phyloP scores from a whole-genome alignment of 2,888 invertebrate genomes.

The Phyto melanocephala region DNA sequence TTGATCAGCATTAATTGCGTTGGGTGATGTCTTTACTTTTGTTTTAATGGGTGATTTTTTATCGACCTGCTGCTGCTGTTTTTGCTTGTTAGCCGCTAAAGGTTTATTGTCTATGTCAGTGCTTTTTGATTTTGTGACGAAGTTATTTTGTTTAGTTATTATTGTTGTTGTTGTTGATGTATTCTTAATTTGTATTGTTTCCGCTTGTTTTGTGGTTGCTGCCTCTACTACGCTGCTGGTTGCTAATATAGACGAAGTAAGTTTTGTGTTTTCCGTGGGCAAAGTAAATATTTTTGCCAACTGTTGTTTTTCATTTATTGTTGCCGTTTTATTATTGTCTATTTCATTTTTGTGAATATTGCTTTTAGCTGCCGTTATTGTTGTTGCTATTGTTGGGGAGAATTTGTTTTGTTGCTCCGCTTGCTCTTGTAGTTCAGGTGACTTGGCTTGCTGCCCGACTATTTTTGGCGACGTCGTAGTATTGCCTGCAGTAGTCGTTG shows the following conservation, averaged over 20 bases:
- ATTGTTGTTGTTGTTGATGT: conserved; percentile 2
- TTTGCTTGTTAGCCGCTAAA: conserved; percentile 29
- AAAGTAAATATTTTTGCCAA: conserved; percentile 60
- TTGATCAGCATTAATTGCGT: conserved; percentile 75
- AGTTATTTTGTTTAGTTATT: conserved; percentile 33
- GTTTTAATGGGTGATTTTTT: conserved; percentile 38
- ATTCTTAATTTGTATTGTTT: conserved; percentile 34
- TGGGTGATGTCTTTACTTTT: conserved; percentile 62
- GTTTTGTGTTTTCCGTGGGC: conserved; percentile 55
- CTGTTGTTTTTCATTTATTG: conserved; percentile 63
- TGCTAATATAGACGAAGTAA: conserved; percentile 55
- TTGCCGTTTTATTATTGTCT: conserved; percentile 63
- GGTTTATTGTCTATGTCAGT: conserved; percentile 54
- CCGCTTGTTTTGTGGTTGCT: conserved; percentile 62
- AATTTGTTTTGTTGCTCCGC: conserved; percentile 67
- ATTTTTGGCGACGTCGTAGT: conserved; percentile 76
- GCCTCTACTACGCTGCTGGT: conserved; percentile 44
- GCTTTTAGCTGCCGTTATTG: conserved; percentile 65
- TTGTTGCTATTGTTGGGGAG: conserved; percentile 59
- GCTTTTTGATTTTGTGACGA: conserved; percentile 50
- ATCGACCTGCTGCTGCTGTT: not conserved
- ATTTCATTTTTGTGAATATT: conserved; percentile 58
- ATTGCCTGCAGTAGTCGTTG: conserved; percentile 64
- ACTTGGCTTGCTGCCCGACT: conserved; percentile 77
- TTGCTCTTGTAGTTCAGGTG: conserved; percentile 74